phyloP scores from a whole-genome alignment of 2,113 vertebrate species.

The Mobula birostris region DNA sequence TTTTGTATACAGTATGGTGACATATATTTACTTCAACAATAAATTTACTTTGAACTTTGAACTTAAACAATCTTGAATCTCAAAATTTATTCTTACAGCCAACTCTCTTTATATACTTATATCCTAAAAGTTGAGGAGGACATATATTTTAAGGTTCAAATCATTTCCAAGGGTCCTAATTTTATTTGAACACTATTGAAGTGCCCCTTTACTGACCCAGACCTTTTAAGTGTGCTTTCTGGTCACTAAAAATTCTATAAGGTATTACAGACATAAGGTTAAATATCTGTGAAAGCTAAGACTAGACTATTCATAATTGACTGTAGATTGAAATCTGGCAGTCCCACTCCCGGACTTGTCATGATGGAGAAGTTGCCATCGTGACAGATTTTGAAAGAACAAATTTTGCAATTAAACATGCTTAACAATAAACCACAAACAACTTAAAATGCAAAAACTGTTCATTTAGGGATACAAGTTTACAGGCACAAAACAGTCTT shows the following conservation, averaged over 20 bases:
- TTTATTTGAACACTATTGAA: neutral
- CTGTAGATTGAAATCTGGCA: neutral
- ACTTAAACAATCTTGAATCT: neutral
- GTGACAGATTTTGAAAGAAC: constrained; percentile 14
- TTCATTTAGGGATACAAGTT: neutral
- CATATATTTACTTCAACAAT: too few species aligned
- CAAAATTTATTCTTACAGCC: neutral
- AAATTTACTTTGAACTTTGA: too few species aligned
- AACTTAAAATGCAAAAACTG: neutral
- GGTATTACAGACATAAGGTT: neutral
- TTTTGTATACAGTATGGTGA: too few species aligned
- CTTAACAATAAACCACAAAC: neutral
- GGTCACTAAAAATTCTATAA: neutral
- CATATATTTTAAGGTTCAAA: neutral
- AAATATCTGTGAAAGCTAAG: neutral
- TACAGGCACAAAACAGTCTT: neutral
- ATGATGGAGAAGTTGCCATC: neutral
- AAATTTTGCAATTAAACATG: neutral
- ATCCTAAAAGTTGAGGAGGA: neutral
- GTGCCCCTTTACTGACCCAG: neutral
- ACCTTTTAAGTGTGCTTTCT: neutral
- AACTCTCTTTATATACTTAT: neutral
- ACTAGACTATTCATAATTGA: neutral
- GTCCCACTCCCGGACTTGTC: neutral
- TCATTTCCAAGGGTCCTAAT: neutral